Conservation (phyloP, 2,797 vertebrate species). For the Chelidonichthys spinosus region DNA sequence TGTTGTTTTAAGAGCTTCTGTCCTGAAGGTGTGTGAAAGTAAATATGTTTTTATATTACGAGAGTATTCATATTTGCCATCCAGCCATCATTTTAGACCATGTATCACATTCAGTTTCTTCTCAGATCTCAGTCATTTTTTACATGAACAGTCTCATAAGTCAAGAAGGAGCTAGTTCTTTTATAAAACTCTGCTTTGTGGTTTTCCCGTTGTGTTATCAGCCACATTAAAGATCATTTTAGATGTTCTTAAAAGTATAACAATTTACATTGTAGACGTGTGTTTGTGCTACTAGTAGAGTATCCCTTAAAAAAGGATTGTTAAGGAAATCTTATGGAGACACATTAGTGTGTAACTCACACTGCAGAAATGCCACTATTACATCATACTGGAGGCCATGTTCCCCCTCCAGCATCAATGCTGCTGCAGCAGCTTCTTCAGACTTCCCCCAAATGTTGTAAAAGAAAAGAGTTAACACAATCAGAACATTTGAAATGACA, state of each 20-base stretch:
- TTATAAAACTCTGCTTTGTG: no score
- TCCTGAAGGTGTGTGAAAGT: no score
- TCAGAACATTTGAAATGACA: background rate
- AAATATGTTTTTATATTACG: no score
- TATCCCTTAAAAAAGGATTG: background rate
- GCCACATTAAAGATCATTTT: background rate
- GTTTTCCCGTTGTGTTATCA: no score
- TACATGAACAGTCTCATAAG: no score
- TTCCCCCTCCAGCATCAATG: background rate
- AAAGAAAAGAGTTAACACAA: conserved; percentile 5
- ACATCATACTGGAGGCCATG: conserved; percentile 20
- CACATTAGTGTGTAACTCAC: background rate
- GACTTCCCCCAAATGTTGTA: conserved; percentile 5
- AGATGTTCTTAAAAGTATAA: background rate
- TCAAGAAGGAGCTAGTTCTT: no score
- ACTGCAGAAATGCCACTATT: conserved; percentile 18
- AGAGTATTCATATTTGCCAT: no score
- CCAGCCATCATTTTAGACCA: no score
- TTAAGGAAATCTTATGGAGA: background rate
- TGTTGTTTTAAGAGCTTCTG: no score
- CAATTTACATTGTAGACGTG: background rate
- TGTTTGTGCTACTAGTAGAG: background rate
- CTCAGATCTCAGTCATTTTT: no score
- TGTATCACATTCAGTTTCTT: no score
- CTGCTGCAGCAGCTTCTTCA: background rate